Conservation (phyloP, 2,888 invertebrate species). For the Drosophila austrosaltans region DNA sequence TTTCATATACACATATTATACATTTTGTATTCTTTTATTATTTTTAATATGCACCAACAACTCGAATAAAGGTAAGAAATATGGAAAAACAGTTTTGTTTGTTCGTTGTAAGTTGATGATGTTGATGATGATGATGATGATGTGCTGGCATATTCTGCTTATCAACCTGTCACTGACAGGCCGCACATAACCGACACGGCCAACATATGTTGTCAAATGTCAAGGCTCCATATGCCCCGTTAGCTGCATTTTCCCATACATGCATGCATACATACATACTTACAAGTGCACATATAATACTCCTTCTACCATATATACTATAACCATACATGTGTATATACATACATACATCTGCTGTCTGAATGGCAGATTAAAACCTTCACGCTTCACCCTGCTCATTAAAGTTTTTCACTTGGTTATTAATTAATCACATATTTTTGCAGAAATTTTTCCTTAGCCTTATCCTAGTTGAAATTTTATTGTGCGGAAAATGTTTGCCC, state of each 20-base stretch:
- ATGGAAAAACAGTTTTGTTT: slow-evolving; percentile 24
- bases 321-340: too few species aligned
- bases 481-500: slow-evolving; percentile 68
- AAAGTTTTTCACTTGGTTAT: slow-evolving; percentile 1
- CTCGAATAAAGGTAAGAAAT: not conserved
- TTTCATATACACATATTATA: not conserved
- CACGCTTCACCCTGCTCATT: slow-evolving; percentile 2
- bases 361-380: slow-evolving; percentile 5
- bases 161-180: slow-evolving; percentile 44
- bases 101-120: slow-evolving; percentile 28
- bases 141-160: slow-evolving; percentile 42
- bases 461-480: slow-evolving; percentile 72
- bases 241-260: slow-evolving; percentile 35
- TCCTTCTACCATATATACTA: too few species aligned
- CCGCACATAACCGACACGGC: slow-evolving; percentile 20
- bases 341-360: not conserved
- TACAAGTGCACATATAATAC: not conserved
- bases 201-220: slow-evolving; percentile 34
- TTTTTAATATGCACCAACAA: slow-evolving; percentile 31
- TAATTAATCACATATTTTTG: not conserved
- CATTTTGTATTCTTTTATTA: not conserved
- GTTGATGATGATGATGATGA: not conserved
- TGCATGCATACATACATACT: not conserved
- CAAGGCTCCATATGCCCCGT: slow-evolving; percentile 30
- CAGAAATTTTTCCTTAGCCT: not conserved